phyloP scores from a whole-genome alignment of 2,888 invertebrate genomes.

The Callyntrura guangdongensis region DNA sequence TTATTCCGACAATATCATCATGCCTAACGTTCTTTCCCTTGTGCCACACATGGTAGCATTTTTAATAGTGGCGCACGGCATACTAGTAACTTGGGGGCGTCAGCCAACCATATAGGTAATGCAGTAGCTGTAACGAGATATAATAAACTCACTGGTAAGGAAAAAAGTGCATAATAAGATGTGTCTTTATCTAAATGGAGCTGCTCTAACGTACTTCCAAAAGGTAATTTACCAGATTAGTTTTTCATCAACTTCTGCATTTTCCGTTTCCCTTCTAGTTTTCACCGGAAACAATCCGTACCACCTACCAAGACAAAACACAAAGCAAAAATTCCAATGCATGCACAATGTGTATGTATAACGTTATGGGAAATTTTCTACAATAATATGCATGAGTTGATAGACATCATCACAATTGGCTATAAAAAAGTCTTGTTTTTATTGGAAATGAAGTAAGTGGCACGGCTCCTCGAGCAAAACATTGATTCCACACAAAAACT shows the following conservation, averaged over 20 bases:
- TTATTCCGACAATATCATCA: neutral
- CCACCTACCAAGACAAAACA: too few relatives aligned
- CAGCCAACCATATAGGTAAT: neutral
- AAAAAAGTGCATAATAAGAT: slow-evolving; percentile 22
- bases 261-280: too few relatives aligned
- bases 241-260: slow-evolving; percentile 3
- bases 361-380: too few relatives aligned
- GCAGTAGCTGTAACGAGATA: slow-evolving; percentile 15
- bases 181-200: slow-evolving; percentile 64
- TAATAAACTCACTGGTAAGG: slow-evolving; percentile 10
- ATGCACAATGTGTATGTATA: too few relatives aligned
- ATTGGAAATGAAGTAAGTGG: too few relatives aligned
- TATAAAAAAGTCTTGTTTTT: too few relatives aligned
- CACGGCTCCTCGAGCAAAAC: too few relatives aligned
- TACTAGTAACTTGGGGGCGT: neutral
- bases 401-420: too few relatives aligned
- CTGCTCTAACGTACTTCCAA: slow-evolving; percentile 39
- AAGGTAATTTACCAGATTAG: slow-evolving; percentile 67
- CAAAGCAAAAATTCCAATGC: too few relatives aligned
- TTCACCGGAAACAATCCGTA: too few relatives aligned
- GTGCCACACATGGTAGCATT: neutral
- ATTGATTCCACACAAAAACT: too few relatives aligned
- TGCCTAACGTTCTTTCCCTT: neutral
- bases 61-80: neutral
- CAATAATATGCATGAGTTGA: too few relatives aligned